A percentile compares a stretch with the other conserved stretches of the same genome.
Evolutionary conservation across 2,113 vertebrate genomes (phyloP).

Genomic region (Smithornis capensis): DNA sequence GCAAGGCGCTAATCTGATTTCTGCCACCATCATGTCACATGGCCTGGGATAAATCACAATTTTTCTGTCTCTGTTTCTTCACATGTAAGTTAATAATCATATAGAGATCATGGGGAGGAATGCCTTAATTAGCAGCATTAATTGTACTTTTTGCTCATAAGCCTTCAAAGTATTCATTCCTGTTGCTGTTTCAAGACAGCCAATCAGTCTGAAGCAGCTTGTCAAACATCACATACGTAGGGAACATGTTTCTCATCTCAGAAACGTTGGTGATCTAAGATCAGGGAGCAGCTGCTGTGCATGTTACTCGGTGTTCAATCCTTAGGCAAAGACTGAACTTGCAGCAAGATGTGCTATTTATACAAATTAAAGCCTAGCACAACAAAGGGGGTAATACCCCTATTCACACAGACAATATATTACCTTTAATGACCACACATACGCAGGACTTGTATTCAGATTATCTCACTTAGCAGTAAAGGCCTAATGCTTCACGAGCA

Average conservation of each 20-base stretch:
- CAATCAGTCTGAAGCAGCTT: neutral
- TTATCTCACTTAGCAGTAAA: neutral
- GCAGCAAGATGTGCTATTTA: neutral
- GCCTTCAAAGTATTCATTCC: neutral
- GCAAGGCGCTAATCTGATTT: neutral
- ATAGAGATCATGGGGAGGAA: neutral
- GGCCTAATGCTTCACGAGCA: neutral
- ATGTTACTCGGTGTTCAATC: neutral
- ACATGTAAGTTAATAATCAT: neutral
- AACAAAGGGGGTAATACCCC: neutral
- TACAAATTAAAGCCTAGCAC: neutral
- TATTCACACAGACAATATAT: neutral
- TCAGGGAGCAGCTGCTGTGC: neutral
- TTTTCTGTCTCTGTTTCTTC: neutral
- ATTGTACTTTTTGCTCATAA: neutral
- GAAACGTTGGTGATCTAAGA: fast-evolving
- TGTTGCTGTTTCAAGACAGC: neutral
- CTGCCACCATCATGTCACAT: neutral
- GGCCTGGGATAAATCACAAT: neutral
- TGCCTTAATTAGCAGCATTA: neutral
- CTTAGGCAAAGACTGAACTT: neutral
- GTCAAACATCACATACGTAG: neutral
- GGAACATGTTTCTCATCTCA: neutral
- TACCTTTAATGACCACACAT: neutral
- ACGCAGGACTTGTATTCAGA: neutral